phyloP scores from a whole-genome alignment of 2,113 vertebrate genomes.

The Cyprinodon tularosa region DNA sequence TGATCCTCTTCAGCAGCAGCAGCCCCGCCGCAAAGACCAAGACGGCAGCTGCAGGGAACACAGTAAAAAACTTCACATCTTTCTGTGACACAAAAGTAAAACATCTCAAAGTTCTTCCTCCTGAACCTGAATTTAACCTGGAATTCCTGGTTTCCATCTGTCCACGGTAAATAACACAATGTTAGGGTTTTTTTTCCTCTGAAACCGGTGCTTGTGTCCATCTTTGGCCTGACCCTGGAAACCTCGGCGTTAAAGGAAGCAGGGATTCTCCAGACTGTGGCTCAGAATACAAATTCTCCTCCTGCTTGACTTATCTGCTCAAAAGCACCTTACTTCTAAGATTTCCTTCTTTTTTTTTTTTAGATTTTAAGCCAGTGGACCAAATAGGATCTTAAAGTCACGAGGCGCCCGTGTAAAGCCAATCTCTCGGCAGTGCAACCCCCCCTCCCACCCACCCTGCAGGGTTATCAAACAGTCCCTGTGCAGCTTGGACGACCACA shows the following conservation, averaged over 20 bases:
- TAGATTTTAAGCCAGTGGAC: conserved; percentile 71
- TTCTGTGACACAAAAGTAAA: background rate
- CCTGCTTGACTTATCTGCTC: conserved; percentile 65
- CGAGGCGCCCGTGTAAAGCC: conserved; percentile 67
- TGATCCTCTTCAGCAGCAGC: background rate
- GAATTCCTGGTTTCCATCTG: background rate
- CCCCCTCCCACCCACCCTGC: conserved; percentile 41
- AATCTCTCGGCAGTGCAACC: conserved; percentile 48
- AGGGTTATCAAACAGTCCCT: conserved; percentile 53
- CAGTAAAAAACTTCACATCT: background rate
- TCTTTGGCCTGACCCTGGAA: background rate
- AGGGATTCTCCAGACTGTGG: conserved; percentile 20
- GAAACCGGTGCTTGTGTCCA: background rate
- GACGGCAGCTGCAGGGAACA: background rate
- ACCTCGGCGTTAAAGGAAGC: conserved; percentile 18
- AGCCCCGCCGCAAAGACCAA: fast-evolving
- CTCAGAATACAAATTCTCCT: conserved; percentile 58
- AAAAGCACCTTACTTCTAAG: conserved; percentile 59
- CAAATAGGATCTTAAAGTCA: conserved; percentile 73
- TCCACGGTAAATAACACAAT: background rate
- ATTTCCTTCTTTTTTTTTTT: conserved; percentile 52
- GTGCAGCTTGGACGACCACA: conserved; percentile 41
- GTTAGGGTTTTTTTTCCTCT: background rate
- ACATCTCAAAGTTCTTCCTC: background rate
- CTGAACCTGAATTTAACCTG: background rate